A percentile compares a stretch with the other conserved stretches of the same genome.
Conservation (phyloP, 2,888 invertebrate species). For the Platycnemis pennipes region DNA sequence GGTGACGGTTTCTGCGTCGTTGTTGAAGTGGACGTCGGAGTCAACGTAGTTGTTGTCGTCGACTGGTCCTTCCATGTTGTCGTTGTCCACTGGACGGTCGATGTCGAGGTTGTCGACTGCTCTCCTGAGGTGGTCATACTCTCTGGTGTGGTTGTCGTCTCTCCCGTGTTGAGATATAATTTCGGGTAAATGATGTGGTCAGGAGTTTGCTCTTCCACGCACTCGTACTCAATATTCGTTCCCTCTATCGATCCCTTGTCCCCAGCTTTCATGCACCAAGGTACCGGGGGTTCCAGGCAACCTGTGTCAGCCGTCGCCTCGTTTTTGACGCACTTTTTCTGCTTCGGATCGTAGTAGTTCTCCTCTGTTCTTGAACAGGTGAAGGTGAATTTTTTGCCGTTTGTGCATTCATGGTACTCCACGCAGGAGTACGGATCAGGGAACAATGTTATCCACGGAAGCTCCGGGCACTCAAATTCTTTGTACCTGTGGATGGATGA, state of each 20-base stretch:
- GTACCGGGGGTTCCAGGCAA: not conserved
- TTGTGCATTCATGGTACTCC: not conserved
- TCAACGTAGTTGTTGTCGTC: not conserved
- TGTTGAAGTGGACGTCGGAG: not conserved
- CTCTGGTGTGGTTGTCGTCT: not conserved
- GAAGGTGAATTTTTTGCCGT: not conserved
- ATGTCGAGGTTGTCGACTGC: not conserved
- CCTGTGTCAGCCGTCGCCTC: not conserved
- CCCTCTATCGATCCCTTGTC: not conserved
- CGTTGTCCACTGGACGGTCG: not conserved
- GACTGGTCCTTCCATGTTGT: not conserved
- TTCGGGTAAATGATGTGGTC: not conserved
- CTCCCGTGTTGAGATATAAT: not conserved
- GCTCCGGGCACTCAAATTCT: not conserved
- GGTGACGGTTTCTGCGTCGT: not conserved
- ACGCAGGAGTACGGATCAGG: slow-evolving; percentile 14
- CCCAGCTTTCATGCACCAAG: not conserved
- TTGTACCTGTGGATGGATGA: not conserved
- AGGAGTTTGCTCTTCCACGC: not conserved
- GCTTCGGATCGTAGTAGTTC: not conserved
- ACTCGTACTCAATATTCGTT: not conserved
- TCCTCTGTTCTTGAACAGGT: not conserved
- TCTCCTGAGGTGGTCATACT: no score
- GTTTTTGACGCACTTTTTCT: not conserved
- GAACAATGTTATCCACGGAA: not conserved